Evolutionary conservation across 2,888 invertebrate species (phyloP).

Genomic region (Nomada ferruginata): DNA sequence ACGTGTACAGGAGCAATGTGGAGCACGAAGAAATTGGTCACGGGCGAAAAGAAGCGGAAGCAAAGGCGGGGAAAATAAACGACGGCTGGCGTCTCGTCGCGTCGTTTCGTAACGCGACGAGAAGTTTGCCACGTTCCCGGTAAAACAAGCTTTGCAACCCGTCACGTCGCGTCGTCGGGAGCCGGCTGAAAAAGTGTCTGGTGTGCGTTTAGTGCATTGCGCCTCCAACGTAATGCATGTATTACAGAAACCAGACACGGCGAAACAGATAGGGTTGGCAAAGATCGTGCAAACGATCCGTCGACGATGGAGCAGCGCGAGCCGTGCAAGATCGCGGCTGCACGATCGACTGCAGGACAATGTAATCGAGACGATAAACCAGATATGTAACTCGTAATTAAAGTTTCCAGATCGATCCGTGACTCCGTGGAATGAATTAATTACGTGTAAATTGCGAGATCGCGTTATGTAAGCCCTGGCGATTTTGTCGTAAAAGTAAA

Average conservation of each 20-base stretch:
- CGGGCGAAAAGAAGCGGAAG: slow-evolving; percentile 12
- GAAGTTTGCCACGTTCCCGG: neutral
- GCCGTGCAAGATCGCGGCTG: slow-evolving; percentile 42
- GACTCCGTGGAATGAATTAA: slow-evolving; percentile 56
- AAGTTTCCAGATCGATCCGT: slow-evolving; percentile 58
- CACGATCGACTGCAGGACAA: slow-evolving; percentile 61
- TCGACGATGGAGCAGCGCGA: slow-evolving; percentile 15
- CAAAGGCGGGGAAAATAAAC: slow-evolving; percentile 4
- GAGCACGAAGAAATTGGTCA: slow-evolving; percentile 26
- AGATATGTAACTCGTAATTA: slow-evolving; percentile 66
- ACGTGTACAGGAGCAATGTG: neutral
- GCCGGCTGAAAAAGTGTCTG: slow-evolving; percentile 31
- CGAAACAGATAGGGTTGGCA: slow-evolving; percentile 37
- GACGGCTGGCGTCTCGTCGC: neutral
- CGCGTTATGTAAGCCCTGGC: slow-evolving; percentile 35
- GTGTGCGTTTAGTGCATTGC: slow-evolving; percentile 13
- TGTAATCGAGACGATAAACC: slow-evolving; percentile 65
- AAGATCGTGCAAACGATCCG: slow-evolving; percentile 56
- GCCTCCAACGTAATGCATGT: slow-evolving; percentile 36
- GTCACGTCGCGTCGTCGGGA: slow-evolving; percentile 6
- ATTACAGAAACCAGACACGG: slow-evolving; percentile 58
- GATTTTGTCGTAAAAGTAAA: slow-evolving; percentile 41
- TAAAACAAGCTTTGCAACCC: slow-evolving; percentile 8
- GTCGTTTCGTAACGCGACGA: slow-evolving; percentile 19
- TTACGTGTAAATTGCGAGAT: slow-evolving; percentile 47